Evolutionary conservation across 2,797 vertebrate species (phyloP).

Genomic region (Podarcis lilfordi): DNA sequence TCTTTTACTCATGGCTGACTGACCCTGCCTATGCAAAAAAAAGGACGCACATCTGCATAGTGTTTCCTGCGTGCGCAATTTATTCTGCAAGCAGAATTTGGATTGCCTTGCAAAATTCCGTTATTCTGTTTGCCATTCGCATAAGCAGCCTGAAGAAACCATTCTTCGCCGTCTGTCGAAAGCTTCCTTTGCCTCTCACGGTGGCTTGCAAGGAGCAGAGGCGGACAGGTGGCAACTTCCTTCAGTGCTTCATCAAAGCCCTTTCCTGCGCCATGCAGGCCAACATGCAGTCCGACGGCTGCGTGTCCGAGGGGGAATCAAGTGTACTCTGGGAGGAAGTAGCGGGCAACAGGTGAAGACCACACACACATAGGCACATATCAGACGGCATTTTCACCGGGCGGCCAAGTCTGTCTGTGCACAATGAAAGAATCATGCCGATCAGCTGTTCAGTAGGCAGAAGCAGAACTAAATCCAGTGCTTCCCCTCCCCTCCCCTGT

Average conservation of each 20-base stretch:
- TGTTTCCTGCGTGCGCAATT: not conserved
- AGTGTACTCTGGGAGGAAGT: not conserved
- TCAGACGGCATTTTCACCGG: not conserved
- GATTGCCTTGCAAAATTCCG: not conserved
- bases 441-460: not conserved
- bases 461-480: slow-evolving; percentile 4
- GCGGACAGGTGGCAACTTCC: not conserved
- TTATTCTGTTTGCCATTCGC: not conserved
- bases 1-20: not conserved
- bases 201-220: not conserved
- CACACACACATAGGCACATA: not conserved
- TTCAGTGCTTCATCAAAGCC: not conserved
- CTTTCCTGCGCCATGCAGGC: not conserved
- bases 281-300: too few relatives aligned
- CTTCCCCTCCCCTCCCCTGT: not conserved
- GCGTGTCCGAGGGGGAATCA: not conserved
- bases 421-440: not conserved
- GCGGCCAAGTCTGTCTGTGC: not conserved
- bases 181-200: not conserved
- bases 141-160: not conserved
- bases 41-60: not conserved
- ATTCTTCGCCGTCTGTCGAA: slow-evolving; percentile 13
- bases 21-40: not conserved
- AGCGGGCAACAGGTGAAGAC: not conserved
- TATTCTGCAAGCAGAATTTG: not conserved